Conservation (phyloP, 2,797 vertebrate species). For the Meda fulgida region DNA sequence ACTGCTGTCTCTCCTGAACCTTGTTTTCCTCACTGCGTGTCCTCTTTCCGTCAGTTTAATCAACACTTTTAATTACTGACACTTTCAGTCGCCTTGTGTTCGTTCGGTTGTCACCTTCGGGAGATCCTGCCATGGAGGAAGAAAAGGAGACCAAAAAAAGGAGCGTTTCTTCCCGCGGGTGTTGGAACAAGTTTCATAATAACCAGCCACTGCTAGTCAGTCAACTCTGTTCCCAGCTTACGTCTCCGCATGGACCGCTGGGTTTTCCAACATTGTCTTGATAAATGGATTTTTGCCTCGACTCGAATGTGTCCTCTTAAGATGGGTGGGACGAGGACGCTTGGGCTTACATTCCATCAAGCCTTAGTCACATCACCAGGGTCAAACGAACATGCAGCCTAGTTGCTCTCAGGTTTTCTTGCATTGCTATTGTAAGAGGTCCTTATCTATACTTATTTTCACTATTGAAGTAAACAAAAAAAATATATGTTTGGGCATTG, state of each 20-base stretch:
- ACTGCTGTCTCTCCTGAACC: neutral
- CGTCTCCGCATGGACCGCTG: slow-evolving; percentile 52
- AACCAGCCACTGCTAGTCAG: slow-evolving; percentile 62
- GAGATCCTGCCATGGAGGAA: slow-evolving; percentile 57
- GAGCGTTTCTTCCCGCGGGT: slow-evolving; percentile 58
- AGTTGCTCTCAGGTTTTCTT: neutral
- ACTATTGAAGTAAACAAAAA: neutral
- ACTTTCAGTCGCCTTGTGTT: slow-evolving; percentile 64
- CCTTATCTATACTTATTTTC: neutral
- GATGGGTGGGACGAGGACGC: slow-evolving; percentile 46
- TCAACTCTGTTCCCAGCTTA: slow-evolving; percentile 63
- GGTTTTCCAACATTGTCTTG: slow-evolving; percentile 63
- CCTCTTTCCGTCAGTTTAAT: slow-evolving; percentile 76
- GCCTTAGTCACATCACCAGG: slow-evolving; percentile 12
- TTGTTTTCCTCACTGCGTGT: slow-evolving; percentile 62
- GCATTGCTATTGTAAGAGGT: neutral
- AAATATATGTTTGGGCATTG: neutral
- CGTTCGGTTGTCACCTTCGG: slow-evolving; percentile 67
- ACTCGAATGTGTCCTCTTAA: slow-evolving; percentile 46
- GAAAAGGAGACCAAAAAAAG: slow-evolving; percentile 48
- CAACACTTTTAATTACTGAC: slow-evolving; percentile 75
- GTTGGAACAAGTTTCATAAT: slow-evolving; percentile 56
- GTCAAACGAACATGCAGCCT: neutral
- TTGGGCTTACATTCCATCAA: slow-evolving; percentile 42
- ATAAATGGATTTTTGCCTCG: slow-evolving; percentile 67